phyloP scores from a whole-genome alignment of 2,797 vertebrate genomes.

The Sebastes hubbsi region DNA sequence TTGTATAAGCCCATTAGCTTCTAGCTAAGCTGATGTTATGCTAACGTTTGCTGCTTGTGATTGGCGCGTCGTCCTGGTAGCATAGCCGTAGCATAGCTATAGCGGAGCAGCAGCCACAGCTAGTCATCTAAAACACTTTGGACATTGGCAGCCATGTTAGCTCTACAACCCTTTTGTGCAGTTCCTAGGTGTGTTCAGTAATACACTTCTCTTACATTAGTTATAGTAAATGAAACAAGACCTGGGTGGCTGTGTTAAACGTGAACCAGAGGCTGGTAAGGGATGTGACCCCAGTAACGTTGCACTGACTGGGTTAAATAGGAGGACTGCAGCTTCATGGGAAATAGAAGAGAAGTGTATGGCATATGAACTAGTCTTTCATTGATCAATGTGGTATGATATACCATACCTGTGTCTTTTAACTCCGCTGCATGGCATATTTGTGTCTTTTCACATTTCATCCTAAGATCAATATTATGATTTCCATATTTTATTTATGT shows the following conservation, averaged over 20 bases:
- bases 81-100: neutral
- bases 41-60: conserved; percentile 27
- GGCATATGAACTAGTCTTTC: neutral
- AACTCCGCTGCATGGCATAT: neutral
- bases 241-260: neutral
- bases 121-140: conserved; percentile 20
- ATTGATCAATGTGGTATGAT: neutral
- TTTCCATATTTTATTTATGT: neutral
- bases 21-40: conserved; percentile 20
- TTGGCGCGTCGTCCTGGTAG: conserved; percentile 27
- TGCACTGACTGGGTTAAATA: neutral
- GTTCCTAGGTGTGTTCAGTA: neutral
- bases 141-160: conserved; percentile 64
- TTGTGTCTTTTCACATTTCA: neutral
- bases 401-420: neutral
- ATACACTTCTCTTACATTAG: too few relatives aligned
- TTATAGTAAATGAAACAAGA: neutral
- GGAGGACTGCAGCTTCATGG: neutral
- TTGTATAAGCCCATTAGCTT: neutral
- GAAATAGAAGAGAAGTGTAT: neutral
- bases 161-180: neutral
- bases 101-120: conserved; percentile 39
- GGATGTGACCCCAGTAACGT: neutral
- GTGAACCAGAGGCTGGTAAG: neutral
- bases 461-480: neutral